Base-by-base conservation (phyloP, 2,797 vertebrate species). In the Oryzias sinensis region DNA sequence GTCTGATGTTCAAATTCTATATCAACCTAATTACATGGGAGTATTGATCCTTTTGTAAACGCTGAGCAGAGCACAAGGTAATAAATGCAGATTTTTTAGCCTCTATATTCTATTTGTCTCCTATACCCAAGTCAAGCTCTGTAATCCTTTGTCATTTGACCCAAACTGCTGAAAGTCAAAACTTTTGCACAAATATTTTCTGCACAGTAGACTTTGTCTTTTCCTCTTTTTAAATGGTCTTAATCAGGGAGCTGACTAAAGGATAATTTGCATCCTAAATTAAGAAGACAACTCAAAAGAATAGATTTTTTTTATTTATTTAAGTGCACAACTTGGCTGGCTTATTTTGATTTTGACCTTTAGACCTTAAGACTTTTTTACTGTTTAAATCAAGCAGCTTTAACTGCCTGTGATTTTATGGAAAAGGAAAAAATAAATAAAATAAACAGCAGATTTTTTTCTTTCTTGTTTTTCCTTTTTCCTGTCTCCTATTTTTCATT, bases 361-460 rank as follows among this genome's bases (percentile, higher is more conserved):
- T 2, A 55, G 67, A 68, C 54, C n/a, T 42, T 49, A 11, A 63
- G 54, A 25, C 65, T 13, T 68, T 58, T 62, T 48, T 22, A 1
- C 43, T 20, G 62, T 70, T 68, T 11, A 6, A 56, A 56, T 61
- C 40, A 54, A 83, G 62, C 72, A 81, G 66, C 63, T 80, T 77
- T 82, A 67, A 67, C 76, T 78, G 76, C 77, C 68, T 74, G 70
- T 40, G 56, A 46, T 56, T 77, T 72, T 83, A 76, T 27, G 49
- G 40, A 33, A 75, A 74, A 74, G 37, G 5, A 49, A 55, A 20
- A 44, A 59, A n/a, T 58, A 57, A 53, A 43, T 44, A 51, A 55
- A 59, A n/a, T 56, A 60, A 50, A 45, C 47, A 15, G 20, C 29
- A 51, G 24, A 54, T 42, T 50, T 49, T 7, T 61, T 14, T 55